A percentile compares a stretch with the other conserved stretches of the same genome.
phyloP scores from a whole-genome alignment of 2,888 invertebrate species.

The Deroplatys truncata region DNA sequence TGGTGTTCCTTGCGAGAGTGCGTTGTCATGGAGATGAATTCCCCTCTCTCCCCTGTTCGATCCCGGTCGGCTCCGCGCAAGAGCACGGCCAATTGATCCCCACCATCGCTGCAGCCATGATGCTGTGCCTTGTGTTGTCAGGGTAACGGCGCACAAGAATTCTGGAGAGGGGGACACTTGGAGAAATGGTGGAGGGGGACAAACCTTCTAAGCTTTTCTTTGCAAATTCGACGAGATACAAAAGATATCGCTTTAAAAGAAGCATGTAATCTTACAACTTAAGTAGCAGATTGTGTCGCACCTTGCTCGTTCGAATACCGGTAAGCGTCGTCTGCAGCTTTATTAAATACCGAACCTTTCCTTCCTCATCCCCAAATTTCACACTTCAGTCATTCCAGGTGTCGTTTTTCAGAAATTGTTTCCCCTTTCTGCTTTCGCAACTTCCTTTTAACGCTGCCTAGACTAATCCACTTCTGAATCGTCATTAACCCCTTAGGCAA shows the following conservation, averaged over 20 bases:
- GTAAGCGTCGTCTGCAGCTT: not conserved
- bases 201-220: not conserved
- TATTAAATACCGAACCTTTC: not conserved
- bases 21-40: slow-evolving; percentile 1
- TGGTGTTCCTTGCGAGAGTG: not conserved
- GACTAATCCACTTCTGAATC: too few relatives aligned
- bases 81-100: not conserved
- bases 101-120: slow-evolving; percentile 10
- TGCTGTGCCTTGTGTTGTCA: slow-evolving; percentile 5
- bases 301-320: not conserved
- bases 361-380: not conserved
- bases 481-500: too few relatives aligned
- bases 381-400: not conserved
- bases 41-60: not conserved
- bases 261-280: not conserved
- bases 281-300: not conserved
- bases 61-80: slow-evolving; percentile 1
- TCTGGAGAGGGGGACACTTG: not conserved
- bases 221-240: slow-evolving; percentile 10
- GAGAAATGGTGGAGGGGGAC: slow-evolving; percentile 7
- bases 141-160: not conserved
- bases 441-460: not conserved
- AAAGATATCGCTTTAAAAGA: slow-evolving; percentile 1
- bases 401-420: not conserved
- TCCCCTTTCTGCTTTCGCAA: not conserved